Conservation (phyloP, 1,140 invertebrate species). For the Triops cancriformis region DNA sequence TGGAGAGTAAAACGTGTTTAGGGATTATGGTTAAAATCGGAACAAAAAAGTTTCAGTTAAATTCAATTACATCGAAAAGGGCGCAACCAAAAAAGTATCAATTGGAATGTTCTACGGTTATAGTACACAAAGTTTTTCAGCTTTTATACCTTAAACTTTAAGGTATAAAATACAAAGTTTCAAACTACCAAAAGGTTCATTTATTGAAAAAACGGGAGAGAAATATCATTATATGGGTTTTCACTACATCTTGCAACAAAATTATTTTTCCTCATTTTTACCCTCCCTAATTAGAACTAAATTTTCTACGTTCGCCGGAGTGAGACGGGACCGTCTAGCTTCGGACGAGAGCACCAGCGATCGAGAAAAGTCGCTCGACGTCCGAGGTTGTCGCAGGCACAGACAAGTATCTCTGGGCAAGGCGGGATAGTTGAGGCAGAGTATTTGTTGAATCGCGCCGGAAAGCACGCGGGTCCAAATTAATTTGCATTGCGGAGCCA, state of each 20-base stretch:
- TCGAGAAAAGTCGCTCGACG: constrained; percentile 12
- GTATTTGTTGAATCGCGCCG: background rate
- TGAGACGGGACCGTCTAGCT: background rate
- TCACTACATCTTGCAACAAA: background rate
- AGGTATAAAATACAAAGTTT: no score
- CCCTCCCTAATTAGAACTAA: background rate
- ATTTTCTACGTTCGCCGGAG: constrained; percentile 2
- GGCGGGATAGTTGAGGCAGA: background rate
- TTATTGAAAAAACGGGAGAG: no score
- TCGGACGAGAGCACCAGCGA: constrained; percentile 16
- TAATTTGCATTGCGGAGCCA: no score
- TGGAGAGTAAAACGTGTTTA: no score
- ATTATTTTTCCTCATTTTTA: background rate
- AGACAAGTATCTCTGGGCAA: constrained; percentile 15
- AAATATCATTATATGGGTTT: background rate
- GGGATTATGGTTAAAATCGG: no score
- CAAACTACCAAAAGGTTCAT: no score
- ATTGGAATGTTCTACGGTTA: no score
- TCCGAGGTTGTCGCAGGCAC: constrained; percentile 17
- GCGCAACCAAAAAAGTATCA: no score
- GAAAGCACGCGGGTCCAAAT: background rate
- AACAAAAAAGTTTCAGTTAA: no score
- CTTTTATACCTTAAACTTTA: no score
- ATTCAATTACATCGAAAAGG: no score
- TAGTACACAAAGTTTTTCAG: no score